Conservation (phyloP, 1,140 invertebrate species). For the Bombus huntii region DNA sequence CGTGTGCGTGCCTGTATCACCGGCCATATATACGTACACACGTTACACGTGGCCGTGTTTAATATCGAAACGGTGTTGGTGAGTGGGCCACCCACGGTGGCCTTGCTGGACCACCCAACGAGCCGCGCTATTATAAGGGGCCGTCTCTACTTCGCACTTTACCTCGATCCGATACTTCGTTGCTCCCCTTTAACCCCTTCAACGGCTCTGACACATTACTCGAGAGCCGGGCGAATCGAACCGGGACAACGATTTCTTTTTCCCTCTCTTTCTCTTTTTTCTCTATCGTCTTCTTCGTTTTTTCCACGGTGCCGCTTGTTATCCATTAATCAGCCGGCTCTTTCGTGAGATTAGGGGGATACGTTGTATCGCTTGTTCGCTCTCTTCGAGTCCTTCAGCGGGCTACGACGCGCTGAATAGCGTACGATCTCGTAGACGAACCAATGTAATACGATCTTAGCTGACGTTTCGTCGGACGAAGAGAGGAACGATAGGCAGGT, state of each 20-base stretch:
- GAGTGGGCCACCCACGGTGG: conserved; percentile 64
- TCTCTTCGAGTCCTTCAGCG: too few relatives aligned
- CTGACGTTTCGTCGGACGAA: background rate
- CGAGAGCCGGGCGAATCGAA: conserved; percentile 29
- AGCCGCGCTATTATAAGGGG: conserved; percentile 68
- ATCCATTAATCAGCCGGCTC: background rate
- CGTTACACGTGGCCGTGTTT: conserved; percentile 69
- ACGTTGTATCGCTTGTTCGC: background rate
- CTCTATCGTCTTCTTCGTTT: background rate
- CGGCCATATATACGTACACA: conserved; percentile 48
- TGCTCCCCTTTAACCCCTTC: conserved; percentile 66
- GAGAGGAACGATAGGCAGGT: background rate
- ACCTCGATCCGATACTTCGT: conserved; percentile 59
- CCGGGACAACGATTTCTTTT: background rate
- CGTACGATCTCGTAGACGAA: too few relatives aligned
- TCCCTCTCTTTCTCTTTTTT: too few relatives aligned
- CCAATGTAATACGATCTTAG: background rate
- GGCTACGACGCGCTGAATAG: too few relatives aligned
- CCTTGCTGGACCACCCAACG: conserved; percentile 64
- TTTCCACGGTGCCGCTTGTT: background rate
- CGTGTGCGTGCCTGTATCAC: conserved; percentile 63
- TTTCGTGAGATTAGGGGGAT: background rate
- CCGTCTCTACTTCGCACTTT: conserved; percentile 69
- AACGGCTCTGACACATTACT: conserved; percentile 62
- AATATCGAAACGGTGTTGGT: conserved; percentile 80